Evolutionary conservation across 2,888 invertebrate genomes (phyloP).

Genomic region (Punctoribates punctum): DNA sequence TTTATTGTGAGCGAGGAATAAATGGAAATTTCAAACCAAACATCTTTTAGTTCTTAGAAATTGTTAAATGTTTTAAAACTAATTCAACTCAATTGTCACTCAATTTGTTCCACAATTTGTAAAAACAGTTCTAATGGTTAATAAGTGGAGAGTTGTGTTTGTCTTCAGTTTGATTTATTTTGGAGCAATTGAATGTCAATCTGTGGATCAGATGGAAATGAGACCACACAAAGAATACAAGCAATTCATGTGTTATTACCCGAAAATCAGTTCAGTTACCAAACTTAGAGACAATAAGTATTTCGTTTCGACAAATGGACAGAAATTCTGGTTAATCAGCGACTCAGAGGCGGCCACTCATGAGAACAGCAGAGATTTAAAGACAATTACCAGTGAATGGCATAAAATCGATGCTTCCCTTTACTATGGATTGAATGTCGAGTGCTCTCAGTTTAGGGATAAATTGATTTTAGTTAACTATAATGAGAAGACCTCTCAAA

Average conservation of each 20-base stretch:
- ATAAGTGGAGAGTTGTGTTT: too few species aligned
- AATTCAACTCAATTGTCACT: too few species aligned
- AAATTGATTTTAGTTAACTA: constrained; percentile 10
- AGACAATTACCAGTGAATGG: constrained; percentile 3
- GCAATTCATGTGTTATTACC: not conserved
- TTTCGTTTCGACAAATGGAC: not conserved
- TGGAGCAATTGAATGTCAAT: too few species aligned
- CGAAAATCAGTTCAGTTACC: not conserved
- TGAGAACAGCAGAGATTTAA: not conserved
- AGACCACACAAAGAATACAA: not conserved
- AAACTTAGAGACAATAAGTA: constrained; percentile 13
- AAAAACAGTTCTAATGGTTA: too few species aligned
- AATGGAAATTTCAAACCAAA: too few species aligned
- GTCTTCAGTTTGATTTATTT: too few species aligned
- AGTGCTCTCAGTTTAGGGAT: not conserved
- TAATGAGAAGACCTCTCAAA: not conserved
- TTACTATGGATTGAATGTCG: not conserved
- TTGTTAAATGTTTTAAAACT: too few species aligned
- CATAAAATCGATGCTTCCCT: constrained; percentile 8
- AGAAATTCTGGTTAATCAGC: constrained; percentile 4
- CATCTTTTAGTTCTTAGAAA: too few species aligned
- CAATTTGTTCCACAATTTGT: too few species aligned
- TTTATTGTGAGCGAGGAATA: too few species aligned
- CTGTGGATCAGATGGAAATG: too few species aligned
- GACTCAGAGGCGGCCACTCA: not conserved